phyloP scores from a whole-genome alignment of 2,797 vertebrate genomes.

The Falco biarmicus region DNA sequence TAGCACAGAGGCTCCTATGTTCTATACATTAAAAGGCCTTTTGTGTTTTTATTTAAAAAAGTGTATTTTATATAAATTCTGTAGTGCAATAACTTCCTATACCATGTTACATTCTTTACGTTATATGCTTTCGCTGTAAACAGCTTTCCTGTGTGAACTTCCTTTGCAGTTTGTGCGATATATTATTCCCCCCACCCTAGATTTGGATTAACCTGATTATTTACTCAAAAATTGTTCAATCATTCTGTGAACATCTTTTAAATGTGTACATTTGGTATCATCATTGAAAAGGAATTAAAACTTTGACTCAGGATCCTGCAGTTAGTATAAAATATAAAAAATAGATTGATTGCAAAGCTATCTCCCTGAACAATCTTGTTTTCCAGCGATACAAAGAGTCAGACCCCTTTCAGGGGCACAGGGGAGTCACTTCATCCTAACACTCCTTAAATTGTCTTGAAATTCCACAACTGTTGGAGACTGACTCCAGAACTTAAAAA shows the following conservation, averaged over 20 bases:
- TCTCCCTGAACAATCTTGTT: constrained; percentile 39
- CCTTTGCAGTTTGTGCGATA: constrained; percentile 52
- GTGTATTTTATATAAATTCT: constrained; percentile 50
- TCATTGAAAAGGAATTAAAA: constrained; percentile 20
- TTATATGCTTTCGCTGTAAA: constrained; percentile 41
- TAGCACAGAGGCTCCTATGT: constrained; percentile 31
- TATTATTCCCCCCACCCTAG: not conserved
- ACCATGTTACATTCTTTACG: constrained; percentile 53
- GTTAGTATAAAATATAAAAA: constrained; percentile 58
- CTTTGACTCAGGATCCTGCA: not conserved
- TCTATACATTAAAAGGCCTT: constrained; percentile 55
- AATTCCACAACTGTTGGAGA: not conserved
- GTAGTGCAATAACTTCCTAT: constrained; percentile 62
- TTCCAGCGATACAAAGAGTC: not conserved
- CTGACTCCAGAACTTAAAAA: not conserved
- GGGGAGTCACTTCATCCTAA: not conserved
- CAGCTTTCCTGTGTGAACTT: constrained; percentile 27
- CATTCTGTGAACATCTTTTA: not conserved
- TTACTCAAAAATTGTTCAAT: not conserved
- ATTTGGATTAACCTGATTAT: not conserved
- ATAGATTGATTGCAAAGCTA: constrained; percentile 32
- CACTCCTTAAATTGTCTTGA: not conserved
- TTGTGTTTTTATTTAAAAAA: constrained; percentile 59
- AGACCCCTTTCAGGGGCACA: not conserved
- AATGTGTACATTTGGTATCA: constrained; percentile 10